phyloP scores from a whole-genome alignment of 2,113 vertebrate species.

The Fukomys damarensis region DNA sequence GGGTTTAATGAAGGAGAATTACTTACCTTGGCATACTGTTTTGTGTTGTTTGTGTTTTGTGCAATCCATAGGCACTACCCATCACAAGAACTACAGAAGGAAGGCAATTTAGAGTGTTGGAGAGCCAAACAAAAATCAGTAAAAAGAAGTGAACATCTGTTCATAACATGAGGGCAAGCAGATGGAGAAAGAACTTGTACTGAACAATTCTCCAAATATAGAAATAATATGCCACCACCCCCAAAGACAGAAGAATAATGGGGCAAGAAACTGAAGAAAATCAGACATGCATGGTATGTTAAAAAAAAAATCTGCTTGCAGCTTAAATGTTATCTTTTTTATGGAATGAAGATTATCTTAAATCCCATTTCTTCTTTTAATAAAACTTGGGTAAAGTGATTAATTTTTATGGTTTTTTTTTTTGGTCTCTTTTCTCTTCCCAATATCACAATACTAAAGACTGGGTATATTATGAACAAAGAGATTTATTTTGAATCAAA shows the following conservation, averaged over 20 bases:
- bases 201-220: slow-evolving; percentile 73
- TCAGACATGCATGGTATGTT: slow-evolving; percentile 46
- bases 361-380: background rate
- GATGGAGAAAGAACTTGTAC: slow-evolving; percentile 69
- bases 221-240: background rate
- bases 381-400: background rate
- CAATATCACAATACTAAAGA: background rate
- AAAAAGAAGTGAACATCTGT: slow-evolving; percentile 62
- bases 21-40: background rate
- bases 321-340: slow-evolving; percentile 31
- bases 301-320: slow-evolving; percentile 18
- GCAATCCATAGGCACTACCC: background rate
- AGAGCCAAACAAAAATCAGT: background rate
- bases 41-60: background rate
- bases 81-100: background rate
- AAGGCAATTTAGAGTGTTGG: background rate
- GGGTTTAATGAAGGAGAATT: background rate
- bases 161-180: slow-evolving; percentile 51
- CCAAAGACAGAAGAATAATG: background rate
- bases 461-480: background rate
- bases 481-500: background rate
- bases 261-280: slow-evolving; percentile 16
- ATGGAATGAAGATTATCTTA: background rate
- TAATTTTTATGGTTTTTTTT: background rate
- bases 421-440: background rate